Evolutionary conservation across 1,140 invertebrate species (phyloP), one percentile per base, ranked within the genome.

Genomic region (Popillia japonica): DNA sequence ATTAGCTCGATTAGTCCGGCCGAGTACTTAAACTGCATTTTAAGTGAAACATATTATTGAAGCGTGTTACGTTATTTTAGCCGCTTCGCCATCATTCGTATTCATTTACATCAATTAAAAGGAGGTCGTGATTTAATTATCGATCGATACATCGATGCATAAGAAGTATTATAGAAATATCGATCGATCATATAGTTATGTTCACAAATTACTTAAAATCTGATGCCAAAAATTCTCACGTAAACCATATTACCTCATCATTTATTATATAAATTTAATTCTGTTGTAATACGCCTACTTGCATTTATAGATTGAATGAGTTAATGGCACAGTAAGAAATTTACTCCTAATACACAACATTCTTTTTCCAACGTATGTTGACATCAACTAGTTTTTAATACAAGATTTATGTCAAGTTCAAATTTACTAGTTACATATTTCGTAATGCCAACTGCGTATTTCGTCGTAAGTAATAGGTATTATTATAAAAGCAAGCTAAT

Each of bases 1-100:
- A 78, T 81, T 77, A 80, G 78, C 79, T 77, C 77, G 75, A 79
- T 81, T 79, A 81, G 64, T 23, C 27, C 72, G 23, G 72, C 75
- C 76, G 72, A 40, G 22, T 75, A 78, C 75, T 40, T 20, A 42
- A 74, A 74, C 41, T 74, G 72, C 78, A 74, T 81, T 72, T 75
- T 80, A 75, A 80, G 77, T 80, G 79, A 68, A 22, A 68, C 79
- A 80, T 80, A 80, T 80, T 78, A 76, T 77, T 75, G 76, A 79
- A 61, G 61, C 73, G 44, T 61, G 59, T 64, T 61, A 14, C 22
- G 61, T 34, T 68, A 68, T 7, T 14, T 34, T 68, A 68, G 11
- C 61, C 20, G 27, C 27, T 4, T 22, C 61, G 61, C 3, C 20
- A 8, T 14, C 20, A 68, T 68, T 68, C 22, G 61, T 68, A 68